Base-by-base conservation (phyloP, 2,888 invertebrate genomes). In the Galerucella calmariensis region DNA sequence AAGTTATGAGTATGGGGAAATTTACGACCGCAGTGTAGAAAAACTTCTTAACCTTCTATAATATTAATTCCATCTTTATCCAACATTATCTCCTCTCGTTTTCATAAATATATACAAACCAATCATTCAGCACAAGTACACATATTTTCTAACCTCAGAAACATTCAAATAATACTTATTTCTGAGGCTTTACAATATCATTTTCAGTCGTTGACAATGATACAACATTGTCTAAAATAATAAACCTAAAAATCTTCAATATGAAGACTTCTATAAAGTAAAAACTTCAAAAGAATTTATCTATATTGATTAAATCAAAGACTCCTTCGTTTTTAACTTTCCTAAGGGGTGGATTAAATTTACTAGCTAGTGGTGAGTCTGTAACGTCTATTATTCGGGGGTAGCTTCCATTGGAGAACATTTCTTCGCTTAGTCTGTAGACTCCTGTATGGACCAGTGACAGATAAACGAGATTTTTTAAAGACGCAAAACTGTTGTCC, bases 361-460 rank as follows among this genome's bases (percentile, higher is more conserved):
- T 83, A 70, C 82, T 81, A 20, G 85, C 83, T 74, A 87, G 76
- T 16, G 86, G 85, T 14, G 86, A 87, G n/a, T 81, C 82, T 63
- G 84, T 84, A 58, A 87, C 76, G 78, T 86, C 85, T 24, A 87
- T 79, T 69, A 85, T 83, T 74, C 82, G 81, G 12, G 87, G 87
- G 67, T 82, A 79, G 2, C 76, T 77, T 65, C 82, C 79, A 62
- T 79, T 81, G 65, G 76, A 72, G 78, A 87, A 87, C 87, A 87
- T 87, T 35, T 82, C 82, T 67, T 81, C 81, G 24, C 82, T 82
- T 67, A 87, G 78, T 76, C 81, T 83, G 76, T 83, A 82, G 69
- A 87, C 85, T 67, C 83, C 84, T 67, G 87, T 86, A 75, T 86
- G 83, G 72, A 84, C 83, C 69, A 87, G 76, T 46, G 85, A 85